These are phyloP conservation scores for Halocynthia roretzi DNA, from an alignment of 23 tunicate species.

Conservation along the genomic window DNA sequence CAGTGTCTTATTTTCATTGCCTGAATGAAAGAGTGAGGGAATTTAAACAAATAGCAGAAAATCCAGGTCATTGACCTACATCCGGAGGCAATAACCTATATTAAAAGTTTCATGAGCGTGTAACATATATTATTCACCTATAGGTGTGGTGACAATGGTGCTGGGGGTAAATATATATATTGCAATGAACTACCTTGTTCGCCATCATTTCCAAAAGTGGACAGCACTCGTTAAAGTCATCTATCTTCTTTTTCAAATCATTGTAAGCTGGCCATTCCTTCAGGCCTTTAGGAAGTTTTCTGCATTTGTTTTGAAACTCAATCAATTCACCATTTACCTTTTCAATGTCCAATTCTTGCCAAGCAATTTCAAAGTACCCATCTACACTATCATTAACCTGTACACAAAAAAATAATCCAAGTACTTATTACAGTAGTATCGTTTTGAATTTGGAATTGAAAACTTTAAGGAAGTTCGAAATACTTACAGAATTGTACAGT, in stretches of 20 bases:
- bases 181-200: conserved; percentile 38
- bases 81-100: too few species aligned
- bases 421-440: background rate
- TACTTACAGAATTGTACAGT: conserved; percentile 78
- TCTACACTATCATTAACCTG: conserved; percentile 80
- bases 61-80: too few species aligned
- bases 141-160: too few species aligned
- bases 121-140: too few species aligned
- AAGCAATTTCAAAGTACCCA: conserved; percentile 85
- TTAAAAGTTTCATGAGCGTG: too few species aligned
- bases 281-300: conserved; percentile 82
- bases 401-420: background rate
- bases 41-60: too few species aligned
- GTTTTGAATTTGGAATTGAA: background rate
- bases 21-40: conserved; percentile 7
- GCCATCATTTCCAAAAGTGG: conserved; percentile 95
- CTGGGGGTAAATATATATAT: too few species aligned
- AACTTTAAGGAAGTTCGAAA: background rate
- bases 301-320: conserved; percentile 89
- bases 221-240: conserved; percentile 93
- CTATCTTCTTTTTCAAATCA: conserved; percentile 83
- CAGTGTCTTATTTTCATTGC: conserved; percentile 90
- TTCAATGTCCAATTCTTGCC: conserved; percentile 92
- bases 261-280: conserved; percentile 82
- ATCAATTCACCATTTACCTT: conserved; percentile 64